phyloP scores from a whole-genome alignment of 2,113 vertebrate species.

The Asarcornis scutulata region DNA sequence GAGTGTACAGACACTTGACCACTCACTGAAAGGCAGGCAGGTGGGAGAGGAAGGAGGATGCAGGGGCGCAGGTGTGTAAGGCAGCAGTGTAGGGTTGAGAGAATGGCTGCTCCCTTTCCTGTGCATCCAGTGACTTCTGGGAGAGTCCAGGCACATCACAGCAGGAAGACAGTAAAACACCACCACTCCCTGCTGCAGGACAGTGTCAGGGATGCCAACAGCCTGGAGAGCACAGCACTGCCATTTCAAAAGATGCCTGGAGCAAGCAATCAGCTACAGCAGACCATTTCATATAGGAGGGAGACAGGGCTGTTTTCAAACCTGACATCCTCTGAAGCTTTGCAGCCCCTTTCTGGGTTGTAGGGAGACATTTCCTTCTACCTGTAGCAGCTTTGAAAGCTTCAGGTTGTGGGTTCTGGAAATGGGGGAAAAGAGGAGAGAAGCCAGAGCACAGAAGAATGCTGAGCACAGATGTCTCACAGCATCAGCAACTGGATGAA shows the following conservation, averaged over 20 bases:
- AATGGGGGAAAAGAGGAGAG: background rate
- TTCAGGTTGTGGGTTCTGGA: background rate
- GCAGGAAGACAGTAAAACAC: fast-evolving
- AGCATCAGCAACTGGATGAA: fast-evolving
- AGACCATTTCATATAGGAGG: fast-evolving
- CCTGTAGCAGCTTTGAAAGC: background rate
- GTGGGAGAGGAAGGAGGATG: fast-evolving
- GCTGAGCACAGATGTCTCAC: fast-evolving
- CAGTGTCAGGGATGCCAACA: fast-evolving
- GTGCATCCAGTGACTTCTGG: fast-evolving
- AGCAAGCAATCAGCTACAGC: background rate
- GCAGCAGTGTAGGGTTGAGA: fast-evolving
- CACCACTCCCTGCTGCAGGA: fast-evolving
- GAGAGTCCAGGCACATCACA: fast-evolving
- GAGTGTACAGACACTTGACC: fast-evolving
- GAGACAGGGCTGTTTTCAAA: background rate
- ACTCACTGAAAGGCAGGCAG: fast-evolving
- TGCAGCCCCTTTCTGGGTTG: background rate
- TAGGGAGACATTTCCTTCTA: background rate
- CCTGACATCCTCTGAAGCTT: fast-evolving
- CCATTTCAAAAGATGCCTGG: too few relatives aligned
- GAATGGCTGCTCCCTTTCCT: fast-evolving
- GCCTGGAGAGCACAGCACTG: fast-evolving
- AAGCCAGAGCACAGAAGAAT: background rate
- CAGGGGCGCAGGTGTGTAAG: fast-evolving